Conservation (phyloP, 2,888 invertebrate genomes). For the Drosophila mayaguana region DNA sequence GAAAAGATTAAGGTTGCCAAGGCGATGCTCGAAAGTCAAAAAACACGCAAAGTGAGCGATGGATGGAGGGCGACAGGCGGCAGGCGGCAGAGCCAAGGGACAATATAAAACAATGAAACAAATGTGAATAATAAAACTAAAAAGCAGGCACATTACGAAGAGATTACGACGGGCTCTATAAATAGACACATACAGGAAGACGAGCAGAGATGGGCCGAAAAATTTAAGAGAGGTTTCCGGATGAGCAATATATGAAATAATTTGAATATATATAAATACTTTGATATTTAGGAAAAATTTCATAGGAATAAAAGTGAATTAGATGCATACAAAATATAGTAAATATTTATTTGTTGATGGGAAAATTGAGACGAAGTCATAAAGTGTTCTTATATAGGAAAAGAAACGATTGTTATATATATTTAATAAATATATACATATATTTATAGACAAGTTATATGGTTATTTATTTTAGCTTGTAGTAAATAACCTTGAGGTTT, state of each 20-base stretch:
- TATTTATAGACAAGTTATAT: no score
- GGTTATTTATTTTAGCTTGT: no score
- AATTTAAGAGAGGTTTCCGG: not conserved
- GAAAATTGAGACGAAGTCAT: no score
- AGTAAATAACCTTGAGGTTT: no score
- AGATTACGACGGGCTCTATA: not conserved
- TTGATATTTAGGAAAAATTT: not conserved
- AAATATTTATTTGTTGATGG: no score
- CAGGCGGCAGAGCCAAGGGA: not conserved
- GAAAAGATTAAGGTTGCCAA: slow-evolving; percentile 39
- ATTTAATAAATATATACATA: no score
- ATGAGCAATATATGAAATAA: not conserved
- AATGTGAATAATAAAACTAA: slow-evolving; percentile 22
- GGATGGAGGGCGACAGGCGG: not conserved
- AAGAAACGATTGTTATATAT: no score
- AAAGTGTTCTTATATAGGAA: no score
- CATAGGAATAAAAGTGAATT: no score
- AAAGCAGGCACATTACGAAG: slow-evolving; percentile 2
- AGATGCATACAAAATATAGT: no score
- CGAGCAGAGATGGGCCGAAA: not conserved
- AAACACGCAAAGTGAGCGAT: slow-evolving; percentile 1
- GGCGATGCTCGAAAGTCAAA: slow-evolving; percentile 26
- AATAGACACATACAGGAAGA: not conserved
- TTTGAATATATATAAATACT: not conserved
- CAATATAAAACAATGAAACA: slow-evolving; percentile 21